These are phyloP conservation scores for Myotis pilosus DNA, from an alignment of 2,797 vertebrate genomes.

Conservation along the genomic window DNA sequence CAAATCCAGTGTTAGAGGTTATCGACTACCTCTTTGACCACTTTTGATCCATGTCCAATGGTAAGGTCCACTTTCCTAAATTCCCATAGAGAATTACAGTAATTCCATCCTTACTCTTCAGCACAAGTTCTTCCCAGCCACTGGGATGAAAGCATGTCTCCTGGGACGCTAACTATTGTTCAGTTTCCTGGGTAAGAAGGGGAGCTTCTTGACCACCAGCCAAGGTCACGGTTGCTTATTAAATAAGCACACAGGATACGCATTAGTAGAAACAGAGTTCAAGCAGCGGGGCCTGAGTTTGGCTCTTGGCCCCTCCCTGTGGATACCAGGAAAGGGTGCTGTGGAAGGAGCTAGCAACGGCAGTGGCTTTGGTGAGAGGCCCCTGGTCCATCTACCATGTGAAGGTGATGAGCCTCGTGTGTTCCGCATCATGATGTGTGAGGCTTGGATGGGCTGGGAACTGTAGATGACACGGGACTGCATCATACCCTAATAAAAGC, in stretches of 20 bases:
- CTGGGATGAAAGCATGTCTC: not conserved
- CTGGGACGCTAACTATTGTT: not conserved
- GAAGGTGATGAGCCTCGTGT: not conserved
- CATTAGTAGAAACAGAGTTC: not conserved
- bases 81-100: slow-evolving; percentile 3
- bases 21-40: not conserved
- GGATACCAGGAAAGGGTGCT: not conserved
- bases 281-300: not conserved
- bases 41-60: slow-evolving; percentile 20
- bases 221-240: not conserved
- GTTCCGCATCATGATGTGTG: slow-evolving; percentile 26
- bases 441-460: slow-evolving; percentile 31
- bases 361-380: not conserved
- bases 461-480: slow-evolving; percentile 24
- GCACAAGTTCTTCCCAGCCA: not conserved
- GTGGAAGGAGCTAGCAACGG: not conserved
- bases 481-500: slow-evolving; percentile 72
- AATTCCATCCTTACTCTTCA: slow-evolving; percentile 63
- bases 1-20: slow-evolving; percentile 68
- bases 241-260: not conserved
- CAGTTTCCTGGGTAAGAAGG: not conserved
- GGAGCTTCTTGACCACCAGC: not conserved
- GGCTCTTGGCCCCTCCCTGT: not conserved
- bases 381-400: not conserved
- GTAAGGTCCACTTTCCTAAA: not conserved